phyloP scores from a whole-genome alignment of 2,888 invertebrate species.

The Cephus rjabovi region DNA sequence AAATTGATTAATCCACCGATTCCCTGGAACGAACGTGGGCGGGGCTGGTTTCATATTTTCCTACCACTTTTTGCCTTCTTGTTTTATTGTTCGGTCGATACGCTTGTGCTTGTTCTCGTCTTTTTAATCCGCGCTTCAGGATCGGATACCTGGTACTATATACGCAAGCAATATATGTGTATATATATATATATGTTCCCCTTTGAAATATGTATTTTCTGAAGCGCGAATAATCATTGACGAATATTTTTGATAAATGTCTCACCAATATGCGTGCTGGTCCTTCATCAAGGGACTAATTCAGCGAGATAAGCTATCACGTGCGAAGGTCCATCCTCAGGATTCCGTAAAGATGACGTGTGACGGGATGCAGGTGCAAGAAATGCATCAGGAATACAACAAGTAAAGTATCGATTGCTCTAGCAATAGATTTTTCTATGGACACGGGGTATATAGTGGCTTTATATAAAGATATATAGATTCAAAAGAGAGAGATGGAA shows the following conservation, averaged over 20 bases:
- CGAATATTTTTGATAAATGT: not conserved
- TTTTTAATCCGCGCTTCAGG: not conserved
- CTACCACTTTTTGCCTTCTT: not conserved
- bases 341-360: not conserved
- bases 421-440: not conserved
- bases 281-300: not conserved
- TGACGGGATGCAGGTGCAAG: not conserved
- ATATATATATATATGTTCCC: not conserved
- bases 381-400: not conserved
- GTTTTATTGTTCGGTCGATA: not conserved
- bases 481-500: not conserved
- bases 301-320: not conserved
- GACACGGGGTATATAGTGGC: not conserved
- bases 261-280: not conserved
- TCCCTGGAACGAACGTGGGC: not conserved
- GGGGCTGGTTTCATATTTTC: not conserved
- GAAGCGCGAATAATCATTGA: not conserved
- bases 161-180: not conserved
- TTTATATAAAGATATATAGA: not conserved
- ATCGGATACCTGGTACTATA: not conserved
- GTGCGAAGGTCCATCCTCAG: not conserved
- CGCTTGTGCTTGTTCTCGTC: not conserved
- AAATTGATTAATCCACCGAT: not conserved
- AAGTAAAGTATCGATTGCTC: not conserved
- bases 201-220: not conserved